Evolutionary conservation across 2,888 invertebrate species (phyloP).

Genomic region (Cotesia congregata): DNA sequence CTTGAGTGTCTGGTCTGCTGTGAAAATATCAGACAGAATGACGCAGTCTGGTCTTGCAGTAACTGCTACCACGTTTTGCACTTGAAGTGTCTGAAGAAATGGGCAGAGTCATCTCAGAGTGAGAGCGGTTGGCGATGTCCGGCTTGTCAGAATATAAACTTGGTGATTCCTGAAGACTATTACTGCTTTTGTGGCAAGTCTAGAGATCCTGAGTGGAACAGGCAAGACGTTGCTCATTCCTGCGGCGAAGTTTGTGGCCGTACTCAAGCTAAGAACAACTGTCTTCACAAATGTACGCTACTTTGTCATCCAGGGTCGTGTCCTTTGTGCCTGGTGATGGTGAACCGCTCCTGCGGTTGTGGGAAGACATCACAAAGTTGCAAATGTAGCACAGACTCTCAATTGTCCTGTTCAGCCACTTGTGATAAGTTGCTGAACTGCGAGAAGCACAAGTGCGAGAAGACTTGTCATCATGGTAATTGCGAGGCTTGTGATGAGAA

Average conservation of each 20-base stretch:
- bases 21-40: constrained; percentile 84
- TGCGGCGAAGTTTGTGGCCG: constrained; percentile 91
- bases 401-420: constrained; percentile 80
- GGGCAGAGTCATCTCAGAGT: constrained; percentile 88
- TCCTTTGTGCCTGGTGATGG: constrained; percentile 87
- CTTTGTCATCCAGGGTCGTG: constrained; percentile 95
- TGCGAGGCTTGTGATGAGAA: constrained; percentile 81
- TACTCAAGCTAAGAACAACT: constrained; percentile 67
- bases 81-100: constrained; percentile 89
- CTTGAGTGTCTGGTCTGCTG: constrained; percentile 97
- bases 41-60: constrained; percentile 91
- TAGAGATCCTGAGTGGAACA: constrained; percentile 81
- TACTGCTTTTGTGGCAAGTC: constrained; percentile 91
- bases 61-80: constrained; percentile 95
- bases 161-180: constrained; percentile 84
- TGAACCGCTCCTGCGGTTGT: constrained; percentile 83
- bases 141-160: constrained; percentile 89
- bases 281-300: constrained; percentile 62
- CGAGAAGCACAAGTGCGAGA: constrained; percentile 80
- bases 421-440: constrained; percentile 86
- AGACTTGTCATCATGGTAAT: constrained; percentile 83
- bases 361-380: constrained; percentile 79
- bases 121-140: constrained; percentile 95
- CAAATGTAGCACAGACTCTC: constrained; percentile 80
- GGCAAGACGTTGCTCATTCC: constrained; percentile 87